These are phyloP conservation scores for Sebastes vulpes DNA, from an alignment of 2,797 vertebrate genomes.

Conservation along the genomic window DNA sequence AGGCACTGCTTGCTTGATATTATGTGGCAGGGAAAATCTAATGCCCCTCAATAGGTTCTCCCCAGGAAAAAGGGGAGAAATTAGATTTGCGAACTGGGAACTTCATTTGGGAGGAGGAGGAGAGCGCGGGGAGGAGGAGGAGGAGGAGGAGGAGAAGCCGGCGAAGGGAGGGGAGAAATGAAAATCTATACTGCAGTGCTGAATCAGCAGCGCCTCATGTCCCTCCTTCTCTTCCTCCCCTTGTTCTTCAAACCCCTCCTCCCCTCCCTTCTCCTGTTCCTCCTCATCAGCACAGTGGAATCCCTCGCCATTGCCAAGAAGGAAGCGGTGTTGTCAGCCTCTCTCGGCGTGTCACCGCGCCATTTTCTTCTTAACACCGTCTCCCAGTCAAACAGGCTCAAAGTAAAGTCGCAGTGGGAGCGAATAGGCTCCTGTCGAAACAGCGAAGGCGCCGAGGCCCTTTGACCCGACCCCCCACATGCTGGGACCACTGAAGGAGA, in stretches of 20 bases:
- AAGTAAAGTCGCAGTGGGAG: slow-evolving; percentile 54
- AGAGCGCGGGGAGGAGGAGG: slow-evolving; percentile 29
- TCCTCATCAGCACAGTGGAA: slow-evolving; percentile 24
- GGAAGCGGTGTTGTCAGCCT: slow-evolving; percentile 27
- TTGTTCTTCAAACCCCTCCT: slow-evolving; percentile 24
- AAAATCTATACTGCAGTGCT: slow-evolving; percentile 89
- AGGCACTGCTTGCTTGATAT: slow-evolving; percentile 91
- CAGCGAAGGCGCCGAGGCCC: slow-evolving; percentile 36
- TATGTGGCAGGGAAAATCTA: slow-evolving; percentile 95
- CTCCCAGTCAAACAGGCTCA: slow-evolving; percentile 67
- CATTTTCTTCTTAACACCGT: background rate
- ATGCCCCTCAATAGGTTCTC: slow-evolving; percentile 89
- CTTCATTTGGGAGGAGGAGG: slow-evolving; percentile 77
- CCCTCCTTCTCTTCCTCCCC: slow-evolving; percentile 40
- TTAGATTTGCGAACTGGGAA: slow-evolving; percentile 83
- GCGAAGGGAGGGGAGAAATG: slow-evolving; percentile 58
- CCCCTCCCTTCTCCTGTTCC: background rate
- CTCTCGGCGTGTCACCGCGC: background rate
- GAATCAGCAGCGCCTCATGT: slow-evolving; percentile 85
- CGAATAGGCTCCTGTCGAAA: slow-evolving; percentile 80
- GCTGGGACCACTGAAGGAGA: slow-evolving; percentile 46
- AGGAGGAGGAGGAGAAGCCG: background rate
- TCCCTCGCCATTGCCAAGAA: slow-evolving; percentile 6
- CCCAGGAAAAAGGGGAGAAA: slow-evolving; percentile 66
- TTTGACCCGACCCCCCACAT: slow-evolving; percentile 37